Conservation (phyloP, 2,113 vertebrate genomes). For the Lycaon pictus region DNA sequence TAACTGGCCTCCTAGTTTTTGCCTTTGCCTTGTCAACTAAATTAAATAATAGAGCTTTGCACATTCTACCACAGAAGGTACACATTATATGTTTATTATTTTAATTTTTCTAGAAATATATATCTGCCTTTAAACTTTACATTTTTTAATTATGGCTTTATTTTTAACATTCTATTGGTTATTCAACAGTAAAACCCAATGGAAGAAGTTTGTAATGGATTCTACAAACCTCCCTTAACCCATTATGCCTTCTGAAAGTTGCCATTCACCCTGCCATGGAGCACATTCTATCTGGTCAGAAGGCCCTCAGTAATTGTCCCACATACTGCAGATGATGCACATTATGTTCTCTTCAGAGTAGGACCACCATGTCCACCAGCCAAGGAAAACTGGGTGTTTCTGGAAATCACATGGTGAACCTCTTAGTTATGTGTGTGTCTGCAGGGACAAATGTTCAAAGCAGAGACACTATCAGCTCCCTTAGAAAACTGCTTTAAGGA, state of each 20-base stretch:
- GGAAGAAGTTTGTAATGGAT: neutral
- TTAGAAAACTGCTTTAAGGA: neutral
- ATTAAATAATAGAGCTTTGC: neutral
- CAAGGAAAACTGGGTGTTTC: neutral
- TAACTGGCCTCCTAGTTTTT: neutral
- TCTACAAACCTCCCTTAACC: neutral
- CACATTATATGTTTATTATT: neutral
- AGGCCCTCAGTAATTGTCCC: neutral
- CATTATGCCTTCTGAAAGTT: neutral
- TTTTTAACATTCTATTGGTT: neutral
- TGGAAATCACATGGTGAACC: neutral
- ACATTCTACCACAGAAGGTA: neutral
- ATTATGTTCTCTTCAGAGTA: neutral
- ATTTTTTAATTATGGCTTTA: neutral
- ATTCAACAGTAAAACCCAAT: neutral
- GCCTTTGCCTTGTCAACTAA: neutral
- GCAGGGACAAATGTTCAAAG: neutral
- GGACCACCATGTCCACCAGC: neutral
- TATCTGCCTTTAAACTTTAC: neutral
- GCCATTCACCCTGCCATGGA: too few species aligned
- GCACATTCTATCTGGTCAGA: neutral
- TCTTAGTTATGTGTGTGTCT: neutral
- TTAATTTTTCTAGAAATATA: neutral
- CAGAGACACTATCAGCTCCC: neutral
- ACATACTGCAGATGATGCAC: neutral